These are phyloP conservation scores for Silurus meridionalis DNA, from an alignment of 2,113 vertebrate species.

Conservation along the genomic window DNA sequence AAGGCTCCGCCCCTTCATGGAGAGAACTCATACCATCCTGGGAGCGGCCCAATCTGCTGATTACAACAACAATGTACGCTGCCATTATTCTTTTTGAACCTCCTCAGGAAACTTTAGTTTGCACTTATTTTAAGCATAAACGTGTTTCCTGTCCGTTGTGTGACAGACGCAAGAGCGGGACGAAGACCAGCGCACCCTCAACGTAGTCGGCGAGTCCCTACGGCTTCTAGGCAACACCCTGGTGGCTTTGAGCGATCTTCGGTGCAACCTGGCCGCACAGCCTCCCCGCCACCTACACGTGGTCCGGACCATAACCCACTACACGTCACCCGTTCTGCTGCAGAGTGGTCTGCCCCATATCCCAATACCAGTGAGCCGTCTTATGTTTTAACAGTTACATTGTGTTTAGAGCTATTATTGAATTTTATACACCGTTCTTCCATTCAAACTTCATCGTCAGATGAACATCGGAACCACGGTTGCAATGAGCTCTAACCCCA, in stretches of 20 bases:
- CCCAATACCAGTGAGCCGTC: constrained; percentile 80
- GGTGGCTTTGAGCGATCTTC: constrained; percentile 85
- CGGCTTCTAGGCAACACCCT: constrained; percentile 86
- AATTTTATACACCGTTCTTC: not conserved
- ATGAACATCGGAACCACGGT: constrained; percentile 88
- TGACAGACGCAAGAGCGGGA: constrained; percentile 79
- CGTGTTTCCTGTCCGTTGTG: not conserved
- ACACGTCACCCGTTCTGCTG: constrained; percentile 79
- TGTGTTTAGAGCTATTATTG: not conserved
- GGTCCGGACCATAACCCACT: constrained; percentile 87
- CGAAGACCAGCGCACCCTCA: constrained; percentile 83
- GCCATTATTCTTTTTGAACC: not conserved
- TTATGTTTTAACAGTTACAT: not conserved
- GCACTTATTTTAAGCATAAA: not conserved
- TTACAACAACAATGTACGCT: constrained; percentile 84
- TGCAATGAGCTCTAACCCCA: constrained; percentile 78
- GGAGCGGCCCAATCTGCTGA: constrained; percentile 78
- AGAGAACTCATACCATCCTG: constrained; percentile 84
- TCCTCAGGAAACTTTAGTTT: not conserved
- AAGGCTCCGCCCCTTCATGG: constrained; percentile 85
- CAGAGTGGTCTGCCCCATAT: constrained; percentile 79
- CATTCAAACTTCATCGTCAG: constrained; percentile 58
- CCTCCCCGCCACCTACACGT: constrained; percentile 87
- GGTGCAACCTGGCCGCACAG: constrained; percentile 81
- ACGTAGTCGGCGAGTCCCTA: constrained; percentile 83